These are phyloP conservation scores for Brachyhypopomus gauderio DNA, from an alignment of 2,113 vertebrate genomes.

Conservation along the genomic window DNA sequence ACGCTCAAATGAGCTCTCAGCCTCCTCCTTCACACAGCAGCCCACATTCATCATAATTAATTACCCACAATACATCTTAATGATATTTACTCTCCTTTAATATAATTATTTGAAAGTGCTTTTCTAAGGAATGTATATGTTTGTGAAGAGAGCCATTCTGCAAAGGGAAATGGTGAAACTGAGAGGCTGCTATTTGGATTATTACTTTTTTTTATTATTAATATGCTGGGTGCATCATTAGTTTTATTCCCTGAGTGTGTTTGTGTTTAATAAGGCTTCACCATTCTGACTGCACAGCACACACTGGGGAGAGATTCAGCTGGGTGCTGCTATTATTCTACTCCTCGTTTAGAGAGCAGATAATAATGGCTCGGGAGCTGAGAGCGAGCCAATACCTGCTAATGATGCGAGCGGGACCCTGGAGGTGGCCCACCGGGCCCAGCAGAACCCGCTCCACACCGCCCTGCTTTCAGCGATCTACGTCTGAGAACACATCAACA, in stretches of 20 bases:
- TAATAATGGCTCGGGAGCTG: conserved; percentile 57
- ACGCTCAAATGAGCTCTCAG: conserved; percentile 42
- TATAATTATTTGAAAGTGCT: conserved; percentile 73
- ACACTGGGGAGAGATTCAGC: conserved; percentile 66
- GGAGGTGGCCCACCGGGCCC: conserved; percentile 13
- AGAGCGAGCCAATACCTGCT: conserved; percentile 36
- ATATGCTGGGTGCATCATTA: conserved; percentile 67
- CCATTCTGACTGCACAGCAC: conserved; percentile 52
- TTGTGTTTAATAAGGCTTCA: conserved; percentile 68
- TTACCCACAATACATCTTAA: conserved; percentile 74
- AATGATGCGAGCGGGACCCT: conserved; percentile 33
- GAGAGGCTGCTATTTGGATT: conserved; percentile 60
- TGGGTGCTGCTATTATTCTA: conserved; percentile 69
- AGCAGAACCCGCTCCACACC: not conserved
- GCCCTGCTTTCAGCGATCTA: not conserved
- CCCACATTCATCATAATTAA: conserved; percentile 71
- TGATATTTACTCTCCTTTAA: conserved; percentile 75
- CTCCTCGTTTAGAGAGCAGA: conserved; percentile 68
- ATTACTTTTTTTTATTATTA: conserved; percentile 56
- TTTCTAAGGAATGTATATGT: conserved; percentile 62
- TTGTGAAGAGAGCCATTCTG: conserved; percentile 66
- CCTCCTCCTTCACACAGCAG: conserved; percentile 52
- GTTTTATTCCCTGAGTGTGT: conserved; percentile 62
- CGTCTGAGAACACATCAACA: conserved; percentile 2
- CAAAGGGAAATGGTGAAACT: conserved; percentile 53